Base-by-base conservation (phyloP, 2,888 invertebrate genomes). In the Frankliniella intonsa region DNA sequence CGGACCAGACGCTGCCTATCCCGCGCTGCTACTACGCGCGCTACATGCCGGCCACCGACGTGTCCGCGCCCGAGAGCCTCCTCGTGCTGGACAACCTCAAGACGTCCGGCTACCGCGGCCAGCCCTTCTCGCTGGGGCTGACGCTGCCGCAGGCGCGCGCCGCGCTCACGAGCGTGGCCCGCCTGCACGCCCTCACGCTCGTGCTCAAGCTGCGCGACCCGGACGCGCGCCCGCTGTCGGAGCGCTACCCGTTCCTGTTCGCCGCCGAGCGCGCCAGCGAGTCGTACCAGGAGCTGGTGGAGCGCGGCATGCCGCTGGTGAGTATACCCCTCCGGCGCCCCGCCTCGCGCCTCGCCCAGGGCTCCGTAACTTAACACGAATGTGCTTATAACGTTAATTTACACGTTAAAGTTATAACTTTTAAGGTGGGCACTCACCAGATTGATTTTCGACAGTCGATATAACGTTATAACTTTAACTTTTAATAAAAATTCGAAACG, bases 231-330 rank as follows among this genome's bases (percentile, higher is more conserved):
- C 86, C 88, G 0, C 86, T 92, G 14, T 89, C 90, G 1, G 90
- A 91, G 84, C 88, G 90, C 80, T 92, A 91, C 85, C 90, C 91
- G 22, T 95, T 94, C 86, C 89, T 95, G 22, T 94, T 95, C 85
- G 94, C 94, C 85, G 94, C 94, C 65, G 93, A 93, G 79, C 90
- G 93, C 86, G 94, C 94, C 0, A 94, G 94, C 0, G 94, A 94
- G 84, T 94, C 94, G 8, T 95, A 94, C 86, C 92, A 94, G 84
- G 93, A 94, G 83, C 89, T 95, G 50, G 93, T 95, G 7, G 92
- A 94, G 86, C 90, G 94, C 83, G 94, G 94, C 1, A 88, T 95
- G 27, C 94, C 94, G 0, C 94, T 94, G 86, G 89, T 94, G 49
- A 84, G 83, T 25, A 22, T n/a, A 38, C 38, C 3, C 38, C 5